phyloP scores from a whole-genome alignment of 2,888 invertebrate genomes.

The Taphrorychus bicolor region DNA sequence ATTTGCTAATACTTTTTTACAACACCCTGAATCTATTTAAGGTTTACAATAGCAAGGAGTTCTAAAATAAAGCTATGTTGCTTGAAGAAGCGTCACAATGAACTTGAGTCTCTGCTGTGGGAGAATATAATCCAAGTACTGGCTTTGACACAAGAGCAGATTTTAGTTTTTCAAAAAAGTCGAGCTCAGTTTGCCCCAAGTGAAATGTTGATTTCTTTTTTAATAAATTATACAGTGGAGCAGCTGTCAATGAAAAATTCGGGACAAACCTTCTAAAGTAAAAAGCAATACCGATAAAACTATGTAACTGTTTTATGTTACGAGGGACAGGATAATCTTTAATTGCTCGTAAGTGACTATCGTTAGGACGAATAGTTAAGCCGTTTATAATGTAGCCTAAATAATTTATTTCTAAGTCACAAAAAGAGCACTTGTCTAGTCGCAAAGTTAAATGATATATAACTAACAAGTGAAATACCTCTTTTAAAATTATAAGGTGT shows the following conservation, averaged over 20 bases:
- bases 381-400: background rate
- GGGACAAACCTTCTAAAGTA: background rate
- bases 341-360: background rate
- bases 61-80: too few relatives aligned
- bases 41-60: too few relatives aligned
- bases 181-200: background rate
- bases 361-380: background rate
- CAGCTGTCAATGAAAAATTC: background rate
- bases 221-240: background rate
- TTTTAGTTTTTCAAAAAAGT: background rate
- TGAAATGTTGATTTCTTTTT: background rate
- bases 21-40: too few relatives aligned
- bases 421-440: background rate
- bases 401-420: background rate
- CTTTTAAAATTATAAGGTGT: too few relatives aligned
- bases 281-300: background rate
- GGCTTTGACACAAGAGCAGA: accelerated
- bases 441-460: background rate
- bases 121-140: background rate
- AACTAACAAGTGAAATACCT: background rate
- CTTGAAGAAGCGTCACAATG: background rate
- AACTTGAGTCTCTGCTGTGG: background rate
- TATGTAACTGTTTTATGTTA: background rate
- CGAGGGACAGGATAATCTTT: background rate
- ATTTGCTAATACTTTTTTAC: too few relatives aligned